Conservation (phyloP, 2,113 vertebrate species). For the Casuarius casuarius region DNA sequence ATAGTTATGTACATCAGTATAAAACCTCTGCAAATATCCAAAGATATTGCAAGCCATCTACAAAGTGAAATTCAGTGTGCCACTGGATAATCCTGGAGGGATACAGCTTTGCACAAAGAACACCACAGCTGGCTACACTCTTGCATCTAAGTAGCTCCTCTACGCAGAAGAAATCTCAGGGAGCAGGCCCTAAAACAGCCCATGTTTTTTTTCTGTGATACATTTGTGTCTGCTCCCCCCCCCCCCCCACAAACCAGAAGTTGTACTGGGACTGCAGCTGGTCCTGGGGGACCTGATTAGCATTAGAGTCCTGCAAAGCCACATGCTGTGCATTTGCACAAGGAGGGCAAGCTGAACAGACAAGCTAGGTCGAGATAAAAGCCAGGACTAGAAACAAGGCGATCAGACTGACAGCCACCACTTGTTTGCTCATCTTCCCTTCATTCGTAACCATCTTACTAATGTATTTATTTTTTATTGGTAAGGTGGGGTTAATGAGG, state of each 20-base stretch:
- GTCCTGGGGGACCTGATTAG: background rate
- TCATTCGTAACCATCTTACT: background rate
- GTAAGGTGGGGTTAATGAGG: background rate
- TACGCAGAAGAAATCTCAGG: background rate
- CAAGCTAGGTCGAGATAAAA: background rate
- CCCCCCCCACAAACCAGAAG: background rate
- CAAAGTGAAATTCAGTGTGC: background rate
- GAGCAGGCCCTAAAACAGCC: background rate
- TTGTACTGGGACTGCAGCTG: background rate
- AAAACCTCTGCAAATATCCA: background rate
- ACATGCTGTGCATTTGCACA: background rate
- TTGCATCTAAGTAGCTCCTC: background rate
- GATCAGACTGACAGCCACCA: background rate
- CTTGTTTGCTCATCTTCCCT: fast-evolving
- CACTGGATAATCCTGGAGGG: background rate
- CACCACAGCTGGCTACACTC: background rate
- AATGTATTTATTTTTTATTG: background rate
- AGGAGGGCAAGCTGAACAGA: background rate
- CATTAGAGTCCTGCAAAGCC: background rate
- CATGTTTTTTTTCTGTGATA: fast-evolving
- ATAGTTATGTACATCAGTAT: background rate
- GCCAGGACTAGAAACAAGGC: background rate
- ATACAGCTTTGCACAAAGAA: background rate
- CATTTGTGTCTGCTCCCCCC: background rate
- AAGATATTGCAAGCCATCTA: background rate